A percentile compares a stretch with the other conserved stretches of the same genome.
Evolutionary conservation across 92 coral and sea anemone genomes (phyloP).

Genomic region (Micromussa lordhowensis): DNA sequence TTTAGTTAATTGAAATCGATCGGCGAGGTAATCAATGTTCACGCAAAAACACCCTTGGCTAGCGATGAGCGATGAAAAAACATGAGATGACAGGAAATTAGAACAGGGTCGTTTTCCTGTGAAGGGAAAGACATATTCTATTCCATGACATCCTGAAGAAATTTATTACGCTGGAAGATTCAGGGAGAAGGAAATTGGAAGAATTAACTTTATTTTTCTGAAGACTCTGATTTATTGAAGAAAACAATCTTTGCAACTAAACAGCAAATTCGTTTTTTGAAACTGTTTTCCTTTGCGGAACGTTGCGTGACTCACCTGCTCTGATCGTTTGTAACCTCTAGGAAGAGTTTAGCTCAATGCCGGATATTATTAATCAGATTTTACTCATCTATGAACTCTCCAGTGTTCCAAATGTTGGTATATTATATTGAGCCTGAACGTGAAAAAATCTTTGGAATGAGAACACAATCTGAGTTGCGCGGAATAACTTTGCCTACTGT

Average conservation of each 20-base stretch:
- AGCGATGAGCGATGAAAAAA: neutral
- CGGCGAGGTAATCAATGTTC: neutral
- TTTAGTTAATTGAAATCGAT: neutral
- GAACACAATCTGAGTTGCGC: neutral
- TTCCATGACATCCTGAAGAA: neutral
- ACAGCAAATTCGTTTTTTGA: neutral
- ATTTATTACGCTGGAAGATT: neutral
- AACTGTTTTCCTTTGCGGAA: neutral
- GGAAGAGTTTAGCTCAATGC: neutral
- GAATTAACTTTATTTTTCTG: neutral
- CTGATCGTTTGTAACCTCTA: neutral
- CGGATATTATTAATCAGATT: neutral
- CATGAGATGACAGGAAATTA: neutral
- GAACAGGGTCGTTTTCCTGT: neutral
- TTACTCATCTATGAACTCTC: neutral
- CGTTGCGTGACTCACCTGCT: neutral
- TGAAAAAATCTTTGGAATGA: conserved; percentile 8
- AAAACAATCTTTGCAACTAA: neutral
- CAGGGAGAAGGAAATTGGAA: neutral
- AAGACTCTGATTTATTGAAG: neutral
- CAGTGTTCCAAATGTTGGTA: neutral
- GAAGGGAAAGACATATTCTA: neutral
- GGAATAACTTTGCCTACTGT: neutral
- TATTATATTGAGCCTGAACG: neutral
- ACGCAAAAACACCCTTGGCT: neutral